Evolutionary conservation across 2,113 vertebrate species (phyloP).

Genomic region (Cheirogaleus medius): DNA sequence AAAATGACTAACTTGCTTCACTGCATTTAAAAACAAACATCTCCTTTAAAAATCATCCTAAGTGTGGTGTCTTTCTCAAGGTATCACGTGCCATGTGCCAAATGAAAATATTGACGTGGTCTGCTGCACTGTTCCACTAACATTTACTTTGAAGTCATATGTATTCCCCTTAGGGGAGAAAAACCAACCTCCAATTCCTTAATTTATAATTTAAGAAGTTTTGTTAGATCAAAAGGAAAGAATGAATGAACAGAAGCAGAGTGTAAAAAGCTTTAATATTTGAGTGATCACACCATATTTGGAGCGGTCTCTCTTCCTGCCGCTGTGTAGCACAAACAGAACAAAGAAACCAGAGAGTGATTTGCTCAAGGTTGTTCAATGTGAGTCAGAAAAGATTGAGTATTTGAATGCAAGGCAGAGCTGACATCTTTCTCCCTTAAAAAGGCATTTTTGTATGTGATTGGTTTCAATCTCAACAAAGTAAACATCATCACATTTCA

Average conservation of each 20-base stretch:
- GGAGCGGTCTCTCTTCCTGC: background rate
- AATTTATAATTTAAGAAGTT: slow-evolving; percentile 74
- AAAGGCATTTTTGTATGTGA: slow-evolving; percentile 59
- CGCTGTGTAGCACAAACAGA: background rate
- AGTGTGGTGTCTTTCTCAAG: background rate
- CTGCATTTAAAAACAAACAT: background rate
- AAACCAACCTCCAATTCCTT: background rate
- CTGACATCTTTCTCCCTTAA: slow-evolving; percentile 29
- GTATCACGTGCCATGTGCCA: background rate
- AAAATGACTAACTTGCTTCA: background rate
- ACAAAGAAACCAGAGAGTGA: background rate
- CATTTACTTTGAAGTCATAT: slow-evolving; percentile 27
- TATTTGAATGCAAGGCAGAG: slow-evolving; percentile 42
- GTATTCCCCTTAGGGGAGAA: background rate
- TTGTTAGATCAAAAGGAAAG: slow-evolving; percentile 64
- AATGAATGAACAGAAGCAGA: slow-evolving; percentile 62
- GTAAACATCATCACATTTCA: slow-evolving; percentile 24
- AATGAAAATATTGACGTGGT: background rate
- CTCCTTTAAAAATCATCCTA: background rate
- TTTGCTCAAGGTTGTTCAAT: slow-evolving; percentile 64
- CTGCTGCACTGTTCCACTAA: background rate
- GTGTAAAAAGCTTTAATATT: slow-evolving; percentile 12
- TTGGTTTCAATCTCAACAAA: slow-evolving; percentile 61
- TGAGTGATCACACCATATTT: background rate
- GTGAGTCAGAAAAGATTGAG: slow-evolving; percentile 49